Conservation (phyloP, 2,113 vertebrate species). For the Anguilla japonica region DNA sequence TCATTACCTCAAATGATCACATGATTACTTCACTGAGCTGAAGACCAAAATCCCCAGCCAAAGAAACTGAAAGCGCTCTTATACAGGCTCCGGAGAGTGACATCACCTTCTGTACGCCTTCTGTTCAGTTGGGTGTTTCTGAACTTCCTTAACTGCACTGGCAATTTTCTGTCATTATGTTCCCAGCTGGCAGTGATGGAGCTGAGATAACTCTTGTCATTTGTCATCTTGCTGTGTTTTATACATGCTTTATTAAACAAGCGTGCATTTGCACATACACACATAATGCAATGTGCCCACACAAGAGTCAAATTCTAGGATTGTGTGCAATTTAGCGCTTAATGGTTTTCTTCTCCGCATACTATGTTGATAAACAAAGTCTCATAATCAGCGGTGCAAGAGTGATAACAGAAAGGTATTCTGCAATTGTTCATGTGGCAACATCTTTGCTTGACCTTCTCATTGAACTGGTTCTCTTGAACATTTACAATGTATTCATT, state of each 20-base stretch:
- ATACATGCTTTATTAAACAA: neutral
- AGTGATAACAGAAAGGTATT: neutral
- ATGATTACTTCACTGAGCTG: too few relatives aligned
- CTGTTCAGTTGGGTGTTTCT: too few relatives aligned
- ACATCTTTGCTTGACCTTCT: conserved; percentile 5
- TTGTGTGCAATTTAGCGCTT: neutral
- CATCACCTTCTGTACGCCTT: too few relatives aligned
- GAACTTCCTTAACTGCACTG: too few relatives aligned
- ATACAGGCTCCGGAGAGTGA: too few relatives aligned
- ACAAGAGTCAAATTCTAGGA: too few relatives aligned
- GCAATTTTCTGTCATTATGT: neutral
- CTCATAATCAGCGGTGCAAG: neutral
- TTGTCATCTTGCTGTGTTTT: neutral
- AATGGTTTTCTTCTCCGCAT: neutral
- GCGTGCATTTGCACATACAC: too few relatives aligned
- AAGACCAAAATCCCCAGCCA: too few relatives aligned
- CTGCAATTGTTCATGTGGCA: neutral
- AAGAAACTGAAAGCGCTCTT: too few relatives aligned
- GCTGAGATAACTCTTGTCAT: neutral
- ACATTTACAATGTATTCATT: neutral
- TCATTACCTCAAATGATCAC: too few relatives aligned
- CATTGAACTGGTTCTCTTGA: neutral
- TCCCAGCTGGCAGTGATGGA: neutral
- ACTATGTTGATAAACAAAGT: neutral
- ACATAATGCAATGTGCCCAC: too few relatives aligned